Base-by-base conservation (phyloP, 1,140 invertebrate species). In the Ips nitidus region DNA sequence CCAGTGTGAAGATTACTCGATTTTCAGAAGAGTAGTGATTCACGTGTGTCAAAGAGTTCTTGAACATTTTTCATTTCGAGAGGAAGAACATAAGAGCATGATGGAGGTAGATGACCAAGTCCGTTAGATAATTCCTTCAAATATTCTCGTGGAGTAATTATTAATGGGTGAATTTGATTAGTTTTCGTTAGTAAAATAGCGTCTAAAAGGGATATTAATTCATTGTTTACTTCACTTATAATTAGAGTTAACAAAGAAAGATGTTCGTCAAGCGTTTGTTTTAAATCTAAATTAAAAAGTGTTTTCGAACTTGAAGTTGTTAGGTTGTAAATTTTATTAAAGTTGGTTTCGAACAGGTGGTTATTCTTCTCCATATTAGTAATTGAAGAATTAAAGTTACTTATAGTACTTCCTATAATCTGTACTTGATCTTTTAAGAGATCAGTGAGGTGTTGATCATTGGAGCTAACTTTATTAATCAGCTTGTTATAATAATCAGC, bases 341-440 rank as follows among this genome's bases (percentile, higher is more conserved):
- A 22, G 22, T 50, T 50, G 22, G 45, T 8, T 50, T 50, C 45
- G 22, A 50, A 50, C 22, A 22, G 22, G 7, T 50, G 45, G 22
- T 22, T 50, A 50, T 50, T 50, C 22, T 50, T 50, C 6, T 50
- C 45, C 6, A 50, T 50, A 3, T 50, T 50, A 22, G 45, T 50
- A 50, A 50, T 50, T 50, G 45, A 50, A 50, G 45, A 50, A 22
- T 50, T 50, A 22, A 50, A 50, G 45, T 50, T 50, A 2, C 22
- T 22, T 50, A 50, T 8, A 8, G 45, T 50, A 22, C 45, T 50
- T 22, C 45, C 22, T 6, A 50, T 22, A 8, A 50, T 22, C 22
- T 50, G 45, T 6, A 50, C 45, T 50, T 50, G 45, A 50, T 6
- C 7, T 50, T 50, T 50, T 50, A 50, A 22, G 22, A 50, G 45